phyloP scores from a whole-genome alignment of 1,140 invertebrate genomes.

The Neodiprion virginianus region DNA sequence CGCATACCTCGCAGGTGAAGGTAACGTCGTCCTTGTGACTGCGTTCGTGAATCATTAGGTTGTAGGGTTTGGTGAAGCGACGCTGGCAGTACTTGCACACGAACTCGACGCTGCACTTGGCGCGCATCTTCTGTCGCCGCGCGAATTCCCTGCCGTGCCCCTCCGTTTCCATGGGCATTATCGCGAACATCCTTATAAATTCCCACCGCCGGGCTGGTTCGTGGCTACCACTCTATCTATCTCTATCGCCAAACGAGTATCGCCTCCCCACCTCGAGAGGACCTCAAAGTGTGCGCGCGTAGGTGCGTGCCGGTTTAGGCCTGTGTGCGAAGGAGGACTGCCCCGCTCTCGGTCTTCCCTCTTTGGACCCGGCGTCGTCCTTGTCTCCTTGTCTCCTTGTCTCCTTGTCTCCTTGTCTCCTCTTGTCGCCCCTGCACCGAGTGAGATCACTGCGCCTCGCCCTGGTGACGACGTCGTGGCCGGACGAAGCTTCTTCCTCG shows the following conservation, averaged over 20 bases:
- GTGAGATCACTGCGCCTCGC: conserved; percentile 33
- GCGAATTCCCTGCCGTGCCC: conserved; percentile 87
- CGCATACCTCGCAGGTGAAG: conserved; percentile 98
- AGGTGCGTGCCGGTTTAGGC: background rate
- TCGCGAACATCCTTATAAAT: conserved; percentile 72
- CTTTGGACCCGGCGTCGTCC: conserved; percentile 21
- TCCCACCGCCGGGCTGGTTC: conserved; percentile 56
- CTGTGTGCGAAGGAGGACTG: conserved; percentile 10
- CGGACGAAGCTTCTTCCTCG: no score
- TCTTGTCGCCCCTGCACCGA: conserved; percentile 11
- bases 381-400: conserved; percentile 35
- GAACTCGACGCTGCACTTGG: conserved; percentile 90
- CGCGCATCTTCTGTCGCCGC: conserved; percentile 86
- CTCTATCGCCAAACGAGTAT: conserved; percentile 45
- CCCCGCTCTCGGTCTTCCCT: conserved; percentile 29
- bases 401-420: conserved; percentile 33
- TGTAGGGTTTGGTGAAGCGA: conserved; percentile 99
- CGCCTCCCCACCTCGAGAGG: conserved; percentile 25
- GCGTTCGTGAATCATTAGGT: conserved; percentile 98
- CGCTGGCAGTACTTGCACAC: conserved; percentile 99
- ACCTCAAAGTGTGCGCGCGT: background rate
- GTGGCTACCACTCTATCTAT: conserved; percentile 47
- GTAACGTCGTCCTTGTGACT: conserved; percentile 97
- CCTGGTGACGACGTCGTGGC: conserved; percentile 26
- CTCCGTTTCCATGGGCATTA: conserved; percentile 85